phyloP scores from a whole-genome alignment of 1,140 invertebrate genomes.

The Coptotermes formosanus region DNA sequence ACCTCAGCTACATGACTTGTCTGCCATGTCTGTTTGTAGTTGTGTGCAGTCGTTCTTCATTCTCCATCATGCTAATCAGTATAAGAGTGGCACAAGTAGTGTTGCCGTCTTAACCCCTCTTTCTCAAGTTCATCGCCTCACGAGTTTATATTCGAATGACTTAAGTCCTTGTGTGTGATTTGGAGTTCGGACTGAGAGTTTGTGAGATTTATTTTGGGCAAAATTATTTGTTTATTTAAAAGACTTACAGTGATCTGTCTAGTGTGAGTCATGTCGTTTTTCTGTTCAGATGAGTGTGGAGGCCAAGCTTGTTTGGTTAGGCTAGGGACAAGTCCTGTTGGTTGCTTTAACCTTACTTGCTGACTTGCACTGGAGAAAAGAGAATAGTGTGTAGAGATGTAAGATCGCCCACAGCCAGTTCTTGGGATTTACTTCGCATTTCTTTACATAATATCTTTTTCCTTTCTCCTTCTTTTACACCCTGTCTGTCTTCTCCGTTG shows the following conservation, averaged over 20 bases:
- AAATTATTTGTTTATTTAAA: too few relatives aligned
- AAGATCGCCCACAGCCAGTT: background rate
- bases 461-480: background rate
- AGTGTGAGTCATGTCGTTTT: background rate
- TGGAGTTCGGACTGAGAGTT: too few relatives aligned
- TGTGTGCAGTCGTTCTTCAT: background rate
- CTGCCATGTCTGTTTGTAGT: conserved; percentile 12
- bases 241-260: too few relatives aligned
- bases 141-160: too few relatives aligned
- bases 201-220: too few relatives aligned
- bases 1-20: background rate
- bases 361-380: background rate
- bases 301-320: background rate
- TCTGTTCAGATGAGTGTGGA: background rate
- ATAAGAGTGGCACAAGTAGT: background rate
- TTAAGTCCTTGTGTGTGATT: too few relatives aligned
- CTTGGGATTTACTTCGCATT: background rate
- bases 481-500: background rate
- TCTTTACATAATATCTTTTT: background rate
- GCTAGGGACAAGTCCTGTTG: background rate
- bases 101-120: too few relatives aligned
- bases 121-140: too few relatives aligned
- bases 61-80: background rate
- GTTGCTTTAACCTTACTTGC: background rate
- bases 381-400: background rate